phyloP scores from a whole-genome alignment of 2,797 vertebrate genomes.

The Myotis pilosus region DNA sequence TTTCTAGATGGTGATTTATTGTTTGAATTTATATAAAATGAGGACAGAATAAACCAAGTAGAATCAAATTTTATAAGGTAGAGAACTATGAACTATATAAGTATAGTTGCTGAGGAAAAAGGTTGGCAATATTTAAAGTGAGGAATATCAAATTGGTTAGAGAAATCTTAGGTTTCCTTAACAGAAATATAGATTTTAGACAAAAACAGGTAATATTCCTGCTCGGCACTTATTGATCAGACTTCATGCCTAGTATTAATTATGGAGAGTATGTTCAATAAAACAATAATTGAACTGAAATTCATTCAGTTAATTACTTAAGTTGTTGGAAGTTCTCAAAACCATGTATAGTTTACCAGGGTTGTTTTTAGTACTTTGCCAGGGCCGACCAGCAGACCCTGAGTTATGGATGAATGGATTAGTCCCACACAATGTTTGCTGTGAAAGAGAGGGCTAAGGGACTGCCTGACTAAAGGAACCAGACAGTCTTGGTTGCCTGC shows the following conservation, averaged over 20 bases:
- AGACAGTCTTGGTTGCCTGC: too few species aligned
- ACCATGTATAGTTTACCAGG: background rate
- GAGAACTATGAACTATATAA: background rate
- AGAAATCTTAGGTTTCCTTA: background rate
- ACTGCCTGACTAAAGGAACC: too few species aligned
- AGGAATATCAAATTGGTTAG: background rate
- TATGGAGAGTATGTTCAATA: background rate
- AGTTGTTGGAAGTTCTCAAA: background rate
- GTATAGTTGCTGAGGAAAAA: background rate
- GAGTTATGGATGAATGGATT: too few species aligned
- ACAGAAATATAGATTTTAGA: background rate
- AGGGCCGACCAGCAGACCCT: too few species aligned
- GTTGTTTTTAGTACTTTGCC: background rate
- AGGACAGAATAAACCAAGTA: background rate
- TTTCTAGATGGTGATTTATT: background rate
- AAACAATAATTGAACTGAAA: background rate
- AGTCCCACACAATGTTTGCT: too few species aligned
- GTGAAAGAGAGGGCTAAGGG: too few species aligned
- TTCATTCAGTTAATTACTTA: background rate
- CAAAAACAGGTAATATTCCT: background rate
- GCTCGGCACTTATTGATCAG: background rate
- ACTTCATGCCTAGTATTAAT: background rate
- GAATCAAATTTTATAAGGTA: background rate
- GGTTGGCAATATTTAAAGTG: background rate
- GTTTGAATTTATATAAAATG: background rate